Conservation (phyloP, 2,113 vertebrate species). For the Crocuta crocuta region DNA sequence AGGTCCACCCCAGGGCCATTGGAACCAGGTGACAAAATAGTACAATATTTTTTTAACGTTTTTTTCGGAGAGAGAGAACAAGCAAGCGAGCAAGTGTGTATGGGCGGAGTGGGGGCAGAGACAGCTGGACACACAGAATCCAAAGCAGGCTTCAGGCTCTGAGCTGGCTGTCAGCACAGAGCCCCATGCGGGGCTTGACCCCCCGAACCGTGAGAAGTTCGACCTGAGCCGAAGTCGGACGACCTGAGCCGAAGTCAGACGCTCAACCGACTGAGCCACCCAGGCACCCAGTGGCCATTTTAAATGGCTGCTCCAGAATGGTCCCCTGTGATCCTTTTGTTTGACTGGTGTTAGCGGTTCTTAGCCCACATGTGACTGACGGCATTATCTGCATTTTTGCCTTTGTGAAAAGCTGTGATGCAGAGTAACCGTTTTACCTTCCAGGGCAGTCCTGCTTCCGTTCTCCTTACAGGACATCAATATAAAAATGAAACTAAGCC, state of each 20-base stretch:
- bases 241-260: no score
- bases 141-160: no score
- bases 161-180: no score
- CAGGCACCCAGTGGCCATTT: background rate
- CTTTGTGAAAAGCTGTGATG: background rate
- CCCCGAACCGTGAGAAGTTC: accelerated
- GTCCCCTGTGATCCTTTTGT: background rate
- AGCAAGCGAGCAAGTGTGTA: no score
- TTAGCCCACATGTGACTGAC: background rate
- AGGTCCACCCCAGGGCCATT: background rate
- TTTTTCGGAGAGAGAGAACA: no score
- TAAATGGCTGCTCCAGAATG: background rate
- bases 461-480: background rate
- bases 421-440: background rate
- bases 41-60: no score
- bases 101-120: no score
- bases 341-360: background rate
- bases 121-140: no score
- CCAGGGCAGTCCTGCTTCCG: background rate
- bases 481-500: background rate
- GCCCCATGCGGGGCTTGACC: no score
- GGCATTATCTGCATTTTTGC: background rate
- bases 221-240: no score
- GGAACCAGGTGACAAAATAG: background rate
- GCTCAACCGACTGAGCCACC: no score